These are phyloP conservation scores for Cassiopea andromeda DNA, from an alignment of 30 jellyfish, hydroid and myxozoan genomes.

Conservation along the genomic window DNA sequence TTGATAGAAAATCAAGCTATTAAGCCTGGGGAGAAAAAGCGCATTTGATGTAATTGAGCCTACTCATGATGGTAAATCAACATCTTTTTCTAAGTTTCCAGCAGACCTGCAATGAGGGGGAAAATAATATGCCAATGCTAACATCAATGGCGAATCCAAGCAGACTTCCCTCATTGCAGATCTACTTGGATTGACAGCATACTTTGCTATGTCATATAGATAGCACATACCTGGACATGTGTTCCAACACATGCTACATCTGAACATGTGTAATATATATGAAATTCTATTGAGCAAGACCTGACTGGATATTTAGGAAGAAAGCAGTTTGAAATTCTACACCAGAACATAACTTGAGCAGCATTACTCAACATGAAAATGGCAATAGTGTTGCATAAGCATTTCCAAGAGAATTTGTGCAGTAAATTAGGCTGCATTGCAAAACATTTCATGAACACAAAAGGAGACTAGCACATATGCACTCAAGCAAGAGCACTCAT, in stretches of 20 bases:
- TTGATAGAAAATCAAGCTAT: neutral
- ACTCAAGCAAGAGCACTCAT: neutral
- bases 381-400: neutral
- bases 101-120: neutral
- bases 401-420: too few species aligned
- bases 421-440: too few species aligned
- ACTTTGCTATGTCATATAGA: slow-evolving; percentile 15
- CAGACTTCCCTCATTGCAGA: too few species aligned
- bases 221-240: slow-evolving; percentile 68
- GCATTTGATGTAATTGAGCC: neutral
- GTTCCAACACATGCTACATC: slow-evolving; percentile 67
- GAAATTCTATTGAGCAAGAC: slow-evolving; percentile 63
- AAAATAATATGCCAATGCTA: neutral
- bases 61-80: neutral
- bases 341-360: neutral
- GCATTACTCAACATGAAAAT: neutral
- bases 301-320: slow-evolving; percentile 70
- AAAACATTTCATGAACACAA: too few species aligned
- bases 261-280: slow-evolving; percentile 30
- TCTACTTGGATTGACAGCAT: too few species aligned
- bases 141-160: too few species aligned
- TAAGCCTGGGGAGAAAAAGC: neutral
- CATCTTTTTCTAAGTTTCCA: neutral
- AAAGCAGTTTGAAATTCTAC: slow-evolving; percentile 47
- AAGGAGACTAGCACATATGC: too few species aligned